Evolutionary conservation across 1,140 invertebrate genomes (phyloP).

Genomic region (Myzus persicae): DNA sequence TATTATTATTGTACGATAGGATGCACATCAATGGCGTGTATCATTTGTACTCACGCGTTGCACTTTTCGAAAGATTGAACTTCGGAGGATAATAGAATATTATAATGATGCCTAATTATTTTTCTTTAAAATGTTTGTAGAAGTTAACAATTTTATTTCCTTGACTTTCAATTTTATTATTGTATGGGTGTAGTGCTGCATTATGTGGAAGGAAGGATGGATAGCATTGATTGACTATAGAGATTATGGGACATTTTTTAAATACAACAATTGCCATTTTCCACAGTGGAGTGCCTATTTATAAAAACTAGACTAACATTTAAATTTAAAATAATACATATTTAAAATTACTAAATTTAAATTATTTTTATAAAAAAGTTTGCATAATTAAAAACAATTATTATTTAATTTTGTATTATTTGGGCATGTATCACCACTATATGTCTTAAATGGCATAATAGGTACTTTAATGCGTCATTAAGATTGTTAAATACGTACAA

Average conservation of each 20-base stretch:
- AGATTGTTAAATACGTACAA: too few species aligned
- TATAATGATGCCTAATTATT: background rate
- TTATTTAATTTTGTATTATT: too few species aligned
- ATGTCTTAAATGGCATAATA: too few species aligned
- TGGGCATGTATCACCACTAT: too few species aligned
- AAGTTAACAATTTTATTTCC: background rate
- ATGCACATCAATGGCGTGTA: background rate
- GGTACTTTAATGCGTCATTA: too few species aligned
- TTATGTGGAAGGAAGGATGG: background rate
- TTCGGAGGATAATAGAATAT: background rate
- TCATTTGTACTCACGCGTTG: background rate
- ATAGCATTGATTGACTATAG: background rate
- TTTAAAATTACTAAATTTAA: too few species aligned
- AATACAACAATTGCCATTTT: background rate
- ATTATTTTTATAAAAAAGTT: too few species aligned
- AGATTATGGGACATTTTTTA: background rate
- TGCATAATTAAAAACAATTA: too few species aligned
- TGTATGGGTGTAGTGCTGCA: background rate
- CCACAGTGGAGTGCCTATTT: background rate
- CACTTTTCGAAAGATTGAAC: background rate
- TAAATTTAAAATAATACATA: too few species aligned
- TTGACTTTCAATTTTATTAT: background rate
- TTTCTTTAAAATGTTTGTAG: background rate
- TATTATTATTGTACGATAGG: background rate
- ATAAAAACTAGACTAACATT: background rate